Percentiles rank a stretch among this genome's conserved stretches.
These are phyloP conservation scores for Drosophila quinaria DNA, from an alignment of 2,888 invertebrate species.

Conservation along the genomic window DNA sequence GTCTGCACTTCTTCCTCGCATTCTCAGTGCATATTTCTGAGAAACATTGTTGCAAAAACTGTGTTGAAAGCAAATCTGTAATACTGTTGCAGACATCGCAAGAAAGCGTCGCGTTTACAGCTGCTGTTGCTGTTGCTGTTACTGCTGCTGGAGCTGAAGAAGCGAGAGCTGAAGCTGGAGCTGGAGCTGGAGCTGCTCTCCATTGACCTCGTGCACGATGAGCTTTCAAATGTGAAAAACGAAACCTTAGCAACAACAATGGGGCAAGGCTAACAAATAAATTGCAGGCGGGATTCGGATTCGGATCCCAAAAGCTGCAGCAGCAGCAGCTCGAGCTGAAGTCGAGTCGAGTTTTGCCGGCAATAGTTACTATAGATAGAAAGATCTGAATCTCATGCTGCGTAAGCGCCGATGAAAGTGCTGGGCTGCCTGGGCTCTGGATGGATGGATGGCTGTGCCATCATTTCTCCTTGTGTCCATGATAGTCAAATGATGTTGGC, in stretches of 20 bases:
- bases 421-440: slow-evolving; percentile 9
- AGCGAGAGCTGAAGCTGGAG: slow-evolving; percentile 21
- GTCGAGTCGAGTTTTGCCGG: not conserved
- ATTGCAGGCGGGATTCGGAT: slow-evolving; percentile 30
- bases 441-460: slow-evolving; percentile 34
- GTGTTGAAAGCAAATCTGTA: slow-evolving; percentile 48
- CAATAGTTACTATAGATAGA: not conserved
- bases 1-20: not conserved
- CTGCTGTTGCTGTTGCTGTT: not conserved
- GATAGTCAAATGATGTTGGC: slow-evolving; percentile 71
- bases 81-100: slow-evolving; percentile 36
- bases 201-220: slow-evolving; percentile 67
- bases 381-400: slow-evolving; percentile 73
- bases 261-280: slow-evolving; percentile 42
- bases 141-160: not conserved
- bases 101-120: slow-evolving; percentile 23
- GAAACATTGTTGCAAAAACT: slow-evolving; percentile 21
- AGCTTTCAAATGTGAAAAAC: slow-evolving; percentile 67
- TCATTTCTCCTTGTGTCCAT: slow-evolving; percentile 53
- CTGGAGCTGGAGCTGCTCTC: slow-evolving; percentile 41
- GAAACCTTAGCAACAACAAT: slow-evolving; percentile 51
- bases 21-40: slow-evolving; percentile 28
- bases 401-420: slow-evolving; percentile 77
- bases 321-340: slow-evolving; percentile 5
- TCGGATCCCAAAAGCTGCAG: slow-evolving; percentile 7